Percentiles rank a stretch among this genome's conserved stretches.
Conservation (phyloP, 2,888 invertebrate genomes). For the Galerucella nymphaeae region DNA sequence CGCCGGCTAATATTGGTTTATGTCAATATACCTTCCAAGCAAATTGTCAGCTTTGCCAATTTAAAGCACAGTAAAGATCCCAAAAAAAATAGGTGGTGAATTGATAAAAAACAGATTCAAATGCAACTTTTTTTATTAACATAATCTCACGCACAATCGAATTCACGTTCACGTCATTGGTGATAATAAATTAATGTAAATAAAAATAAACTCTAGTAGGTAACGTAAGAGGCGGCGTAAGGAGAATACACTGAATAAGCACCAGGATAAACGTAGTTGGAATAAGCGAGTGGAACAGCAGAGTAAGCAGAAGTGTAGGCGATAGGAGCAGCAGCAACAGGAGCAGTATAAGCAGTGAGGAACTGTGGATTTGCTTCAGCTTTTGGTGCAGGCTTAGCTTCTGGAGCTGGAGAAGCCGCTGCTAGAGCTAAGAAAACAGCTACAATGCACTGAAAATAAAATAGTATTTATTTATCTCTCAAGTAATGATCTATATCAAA, state of each 20-base stretch:
- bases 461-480: background rate
- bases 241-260: conserved; percentile 26
- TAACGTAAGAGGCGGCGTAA: background rate
- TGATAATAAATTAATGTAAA: background rate
- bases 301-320: conserved; percentile 24
- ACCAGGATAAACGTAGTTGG: conserved; percentile 20
- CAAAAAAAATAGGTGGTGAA: too few relatives aligned
- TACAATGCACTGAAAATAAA: conserved; percentile 13
- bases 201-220: background rate
- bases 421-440: conserved; percentile 12
- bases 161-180: background rate
- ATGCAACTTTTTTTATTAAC: background rate
- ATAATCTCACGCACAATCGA: background rate
- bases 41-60: too few relatives aligned
- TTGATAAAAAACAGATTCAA: too few relatives aligned
- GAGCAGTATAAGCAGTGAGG: conserved; percentile 19
- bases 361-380: background rate
- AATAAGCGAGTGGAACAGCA: conserved; percentile 22
- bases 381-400: conserved; percentile 23
- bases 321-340: conserved; percentile 10
- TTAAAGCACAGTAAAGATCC: too few relatives aligned
- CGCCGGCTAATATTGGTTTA: too few relatives aligned
- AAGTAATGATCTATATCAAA: too few relatives aligned
- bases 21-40: too few relatives aligned
- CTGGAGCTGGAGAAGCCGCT: conserved; percentile 20